These are phyloP conservation scores for Yponomeuta cagnagella DNA, from an alignment of 2,888 invertebrate species.

Conservation along the genomic window DNA sequence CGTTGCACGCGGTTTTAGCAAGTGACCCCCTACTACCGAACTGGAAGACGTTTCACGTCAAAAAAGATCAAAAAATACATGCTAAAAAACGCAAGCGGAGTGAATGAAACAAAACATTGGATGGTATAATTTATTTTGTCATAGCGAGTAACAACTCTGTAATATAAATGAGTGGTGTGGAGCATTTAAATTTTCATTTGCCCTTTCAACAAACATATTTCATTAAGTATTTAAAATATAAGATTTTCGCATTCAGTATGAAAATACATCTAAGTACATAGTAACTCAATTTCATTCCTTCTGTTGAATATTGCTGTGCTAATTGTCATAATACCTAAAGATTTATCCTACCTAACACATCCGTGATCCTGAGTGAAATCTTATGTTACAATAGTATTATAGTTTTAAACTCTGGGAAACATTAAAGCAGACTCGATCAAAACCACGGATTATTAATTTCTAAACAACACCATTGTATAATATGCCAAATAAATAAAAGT, in stretches of 20 bases:
- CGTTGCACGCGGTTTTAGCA: too few species aligned
- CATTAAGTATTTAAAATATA: neutral
- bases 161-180: neutral
- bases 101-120: neutral
- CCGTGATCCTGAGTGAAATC: neutral
- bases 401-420: neutral
- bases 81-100: neutral
- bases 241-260: neutral
- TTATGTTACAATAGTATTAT: neutral
- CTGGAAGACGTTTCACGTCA: too few species aligned
- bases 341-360: neutral
- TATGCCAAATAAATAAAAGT: neutral
- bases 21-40: too few species aligned
- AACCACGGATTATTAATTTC: conserved; percentile 1
- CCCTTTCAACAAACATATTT: neutral
- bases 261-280: neutral
- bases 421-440: neutral
- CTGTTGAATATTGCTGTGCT: neutral
- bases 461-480: conserved; percentile 3
- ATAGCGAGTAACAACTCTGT: neutral
- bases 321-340: neutral
- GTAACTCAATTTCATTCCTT: neutral
- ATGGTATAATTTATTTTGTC: neutral
- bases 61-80: too few species aligned
- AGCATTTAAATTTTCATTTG: too few species aligned